Evolutionary conservation across 2,113 vertebrate genomes (phyloP).

Genomic region (Aegypius monachus): DNA sequence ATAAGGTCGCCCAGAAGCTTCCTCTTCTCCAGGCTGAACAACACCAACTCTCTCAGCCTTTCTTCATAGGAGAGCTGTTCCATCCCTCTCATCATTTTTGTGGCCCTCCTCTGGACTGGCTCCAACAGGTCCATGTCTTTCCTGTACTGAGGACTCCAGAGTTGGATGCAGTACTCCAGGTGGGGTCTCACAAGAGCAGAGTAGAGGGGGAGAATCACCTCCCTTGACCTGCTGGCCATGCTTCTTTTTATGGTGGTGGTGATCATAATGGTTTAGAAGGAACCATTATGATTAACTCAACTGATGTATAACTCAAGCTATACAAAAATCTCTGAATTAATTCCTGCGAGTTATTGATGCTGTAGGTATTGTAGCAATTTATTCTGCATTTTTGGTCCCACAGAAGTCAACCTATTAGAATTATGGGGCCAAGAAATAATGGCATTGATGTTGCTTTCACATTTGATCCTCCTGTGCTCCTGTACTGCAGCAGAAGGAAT

Average conservation of each 20-base stretch:
- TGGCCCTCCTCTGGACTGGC: neutral
- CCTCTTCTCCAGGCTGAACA: neutral
- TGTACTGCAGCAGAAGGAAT: neutral
- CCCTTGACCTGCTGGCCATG: neutral
- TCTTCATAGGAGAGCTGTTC: neutral
- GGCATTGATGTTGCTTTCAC: neutral
- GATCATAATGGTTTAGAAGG: neutral
- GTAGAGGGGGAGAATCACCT: neutral
- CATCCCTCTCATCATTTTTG: fast-evolving
- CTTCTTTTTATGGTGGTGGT: neutral
- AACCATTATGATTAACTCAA: neutral
- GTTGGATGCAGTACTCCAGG: neutral
- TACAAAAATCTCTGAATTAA: neutral
- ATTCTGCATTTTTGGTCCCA: neutral
- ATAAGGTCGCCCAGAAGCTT: neutral
- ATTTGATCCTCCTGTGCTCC: neutral
- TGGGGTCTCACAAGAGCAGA: neutral
- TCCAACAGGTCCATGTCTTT: neutral
- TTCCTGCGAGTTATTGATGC: neutral
- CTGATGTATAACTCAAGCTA: neutral
- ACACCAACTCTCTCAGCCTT: neutral
- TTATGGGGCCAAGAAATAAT: neutral
- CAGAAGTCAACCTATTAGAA: neutral
- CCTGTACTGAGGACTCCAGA: neutral
- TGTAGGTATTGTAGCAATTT: neutral